These are phyloP conservation scores for Macrosiphum euphorbiae DNA, from an alignment of 2,888 invertebrate species.

Conservation along the genomic window DNA sequence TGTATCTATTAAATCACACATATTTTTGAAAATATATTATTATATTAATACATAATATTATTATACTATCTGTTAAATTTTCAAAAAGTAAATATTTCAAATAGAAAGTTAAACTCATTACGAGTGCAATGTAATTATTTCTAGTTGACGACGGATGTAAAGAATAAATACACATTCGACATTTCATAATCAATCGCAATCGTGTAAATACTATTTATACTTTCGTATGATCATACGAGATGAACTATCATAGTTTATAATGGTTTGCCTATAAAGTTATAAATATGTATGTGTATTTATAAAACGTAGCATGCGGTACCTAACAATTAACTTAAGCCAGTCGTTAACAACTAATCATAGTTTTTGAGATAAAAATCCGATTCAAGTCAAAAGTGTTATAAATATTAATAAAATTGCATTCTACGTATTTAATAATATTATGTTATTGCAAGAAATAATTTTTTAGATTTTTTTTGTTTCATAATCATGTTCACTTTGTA, in stretches of 20 bases:
- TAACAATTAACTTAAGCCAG: not conserved
- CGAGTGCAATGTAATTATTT: not conserved
- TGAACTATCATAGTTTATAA: not conserved
- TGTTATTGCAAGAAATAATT: not conserved
- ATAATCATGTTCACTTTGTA: not conserved
- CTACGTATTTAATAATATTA: not conserved
- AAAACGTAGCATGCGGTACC: not conserved
- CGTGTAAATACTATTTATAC: not conserved
- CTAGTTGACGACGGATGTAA: not conserved
- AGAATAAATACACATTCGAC: not conserved
- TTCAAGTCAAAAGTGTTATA: not conserved
- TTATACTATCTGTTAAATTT: not conserved
- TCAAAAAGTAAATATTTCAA: not conserved
- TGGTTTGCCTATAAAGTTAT: not conserved
- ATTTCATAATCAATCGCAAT: not conserved
- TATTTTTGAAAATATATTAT: not conserved
- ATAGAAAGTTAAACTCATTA: not conserved
- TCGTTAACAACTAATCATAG: not conserved
- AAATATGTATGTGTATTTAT: not conserved
- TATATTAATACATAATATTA: not conserved
- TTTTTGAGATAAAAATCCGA: not conserved
- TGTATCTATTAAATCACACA: not conserved
- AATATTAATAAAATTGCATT: not conserved
- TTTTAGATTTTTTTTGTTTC: not conserved
- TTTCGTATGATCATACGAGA: not conserved